Conservation (phyloP, 2,797 vertebrate genomes). For the Lophura swinhoii region DNA sequence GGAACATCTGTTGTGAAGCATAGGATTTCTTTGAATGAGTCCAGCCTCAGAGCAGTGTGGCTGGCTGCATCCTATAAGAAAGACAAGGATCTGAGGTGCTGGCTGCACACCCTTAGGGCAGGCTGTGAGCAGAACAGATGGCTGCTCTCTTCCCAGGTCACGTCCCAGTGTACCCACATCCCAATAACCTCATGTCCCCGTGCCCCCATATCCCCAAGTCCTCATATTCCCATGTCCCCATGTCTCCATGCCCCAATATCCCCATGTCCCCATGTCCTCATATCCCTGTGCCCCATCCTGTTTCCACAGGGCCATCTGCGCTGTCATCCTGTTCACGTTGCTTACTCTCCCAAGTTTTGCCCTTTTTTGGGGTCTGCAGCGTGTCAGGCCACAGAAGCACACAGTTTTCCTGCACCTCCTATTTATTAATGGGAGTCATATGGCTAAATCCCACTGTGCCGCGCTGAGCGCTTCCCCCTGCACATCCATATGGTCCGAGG, state of each 20-base stretch:
- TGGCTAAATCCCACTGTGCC: not conserved
- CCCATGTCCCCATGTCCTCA: too few relatives aligned
- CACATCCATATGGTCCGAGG: not conserved
- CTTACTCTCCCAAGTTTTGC: not conserved
- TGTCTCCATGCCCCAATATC: not conserved
- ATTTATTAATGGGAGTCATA: not conserved
- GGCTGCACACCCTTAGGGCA: not conserved
- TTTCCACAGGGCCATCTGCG: not conserved
- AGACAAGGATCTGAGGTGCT: not conserved
- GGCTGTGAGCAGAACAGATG: not conserved
- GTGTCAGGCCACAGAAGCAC: rapidly evolving
- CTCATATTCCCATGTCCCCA: not conserved
- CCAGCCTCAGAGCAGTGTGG: slow-evolving; percentile 21
- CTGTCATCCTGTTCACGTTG: not conserved
- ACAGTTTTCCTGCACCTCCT: not conserved
- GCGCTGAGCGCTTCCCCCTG: not conserved
- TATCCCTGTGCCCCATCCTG: not conserved
- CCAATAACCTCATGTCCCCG: too few relatives aligned
- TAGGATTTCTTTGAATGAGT: slow-evolving; percentile 39
- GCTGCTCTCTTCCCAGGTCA: not conserved
- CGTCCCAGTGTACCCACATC: not conserved
- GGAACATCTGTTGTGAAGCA: slow-evolving; percentile 70
- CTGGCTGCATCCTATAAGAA: not conserved
- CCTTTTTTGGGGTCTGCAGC: not conserved
- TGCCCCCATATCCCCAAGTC: too few relatives aligned